Conservation (phyloP, 2,113 vertebrate species). For the Malurus elegans region DNA sequence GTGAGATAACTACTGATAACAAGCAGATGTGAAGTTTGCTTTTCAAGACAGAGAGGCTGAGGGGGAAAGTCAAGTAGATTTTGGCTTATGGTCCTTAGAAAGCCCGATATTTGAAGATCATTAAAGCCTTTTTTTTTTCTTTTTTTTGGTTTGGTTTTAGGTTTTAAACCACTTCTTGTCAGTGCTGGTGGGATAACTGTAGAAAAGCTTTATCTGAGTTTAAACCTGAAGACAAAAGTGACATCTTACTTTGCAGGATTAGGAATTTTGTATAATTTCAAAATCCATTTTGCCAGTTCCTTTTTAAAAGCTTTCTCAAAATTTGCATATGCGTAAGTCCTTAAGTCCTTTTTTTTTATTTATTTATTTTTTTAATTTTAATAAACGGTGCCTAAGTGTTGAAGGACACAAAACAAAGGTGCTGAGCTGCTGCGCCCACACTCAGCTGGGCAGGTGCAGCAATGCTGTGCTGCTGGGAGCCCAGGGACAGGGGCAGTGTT, state of each 20-base stretch:
- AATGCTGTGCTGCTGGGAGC: background rate
- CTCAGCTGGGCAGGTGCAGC: background rate
- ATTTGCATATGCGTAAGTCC: background rate
- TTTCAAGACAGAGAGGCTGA: constrained; percentile 59
- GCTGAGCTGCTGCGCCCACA: background rate
- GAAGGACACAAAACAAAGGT: background rate
- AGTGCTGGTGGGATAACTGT: background rate
- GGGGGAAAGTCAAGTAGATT: constrained; percentile 16
- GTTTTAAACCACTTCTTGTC: background rate
- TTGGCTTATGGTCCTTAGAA: constrained; percentile 39
- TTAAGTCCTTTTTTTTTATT: too few relatives aligned
- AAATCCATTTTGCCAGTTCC: constrained; percentile 19
- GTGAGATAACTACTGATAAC: constrained; percentile 79
- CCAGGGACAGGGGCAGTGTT: background rate
- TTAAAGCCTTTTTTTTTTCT: background rate
- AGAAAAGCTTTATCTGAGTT: background rate
- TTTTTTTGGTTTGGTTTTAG: background rate
- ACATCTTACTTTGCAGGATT: background rate
- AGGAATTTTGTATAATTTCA: constrained; percentile 5
- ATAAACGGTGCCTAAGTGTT: background rate
- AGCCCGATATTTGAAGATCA: background rate
- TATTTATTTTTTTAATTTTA: background rate
- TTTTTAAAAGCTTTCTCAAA: constrained; percentile 35
- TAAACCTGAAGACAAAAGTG: background rate
- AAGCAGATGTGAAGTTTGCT: constrained; percentile 78